phyloP scores from a whole-genome alignment of 2,113 vertebrate genomes.

The Plectropomus leopardus region DNA sequence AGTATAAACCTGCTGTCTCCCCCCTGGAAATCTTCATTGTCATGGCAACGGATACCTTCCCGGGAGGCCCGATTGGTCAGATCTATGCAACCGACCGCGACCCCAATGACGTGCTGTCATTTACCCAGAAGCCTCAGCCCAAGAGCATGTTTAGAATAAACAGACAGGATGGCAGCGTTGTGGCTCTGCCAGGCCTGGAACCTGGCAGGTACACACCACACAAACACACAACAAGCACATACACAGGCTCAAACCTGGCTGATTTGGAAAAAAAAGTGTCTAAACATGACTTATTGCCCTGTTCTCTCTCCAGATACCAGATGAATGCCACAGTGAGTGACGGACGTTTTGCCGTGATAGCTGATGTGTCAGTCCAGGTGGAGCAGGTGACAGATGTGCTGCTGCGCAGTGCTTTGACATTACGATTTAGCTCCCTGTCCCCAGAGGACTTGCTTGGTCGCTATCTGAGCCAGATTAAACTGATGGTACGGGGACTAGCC shows the following conservation, averaged over 20 bases:
- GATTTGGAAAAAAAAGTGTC: not conserved
- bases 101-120: constrained; percentile 91
- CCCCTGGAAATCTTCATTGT: constrained; percentile 94
- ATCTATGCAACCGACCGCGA: constrained; percentile 95
- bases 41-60: constrained; percentile 94
- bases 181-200: constrained; percentile 92
- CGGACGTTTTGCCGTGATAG: constrained; percentile 92
- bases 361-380: constrained; percentile 92
- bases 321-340: constrained; percentile 95
- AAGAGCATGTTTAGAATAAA: constrained; percentile 93
- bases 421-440: constrained; percentile 91
- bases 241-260: not conserved
- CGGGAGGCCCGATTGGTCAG: constrained; percentile 92
- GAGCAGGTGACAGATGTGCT: constrained; percentile 91
- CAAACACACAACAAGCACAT: constrained; percentile 13
- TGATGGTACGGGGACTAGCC: constrained; percentile 84
- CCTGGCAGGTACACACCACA: constrained; percentile 86
- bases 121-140: constrained; percentile 88
- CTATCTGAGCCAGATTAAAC: constrained; percentile 90
- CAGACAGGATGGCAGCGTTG: constrained; percentile 92
- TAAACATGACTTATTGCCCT: not conserved
- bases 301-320: constrained; percentile 86
- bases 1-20: constrained; percentile 92
- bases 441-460: constrained; percentile 93
- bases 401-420: constrained; percentile 89